Evolutionary conservation across 1,140 invertebrate genomes (phyloP), one percentile per base, ranked within the genome.

Genomic region (Hetaerina americana): DNA sequence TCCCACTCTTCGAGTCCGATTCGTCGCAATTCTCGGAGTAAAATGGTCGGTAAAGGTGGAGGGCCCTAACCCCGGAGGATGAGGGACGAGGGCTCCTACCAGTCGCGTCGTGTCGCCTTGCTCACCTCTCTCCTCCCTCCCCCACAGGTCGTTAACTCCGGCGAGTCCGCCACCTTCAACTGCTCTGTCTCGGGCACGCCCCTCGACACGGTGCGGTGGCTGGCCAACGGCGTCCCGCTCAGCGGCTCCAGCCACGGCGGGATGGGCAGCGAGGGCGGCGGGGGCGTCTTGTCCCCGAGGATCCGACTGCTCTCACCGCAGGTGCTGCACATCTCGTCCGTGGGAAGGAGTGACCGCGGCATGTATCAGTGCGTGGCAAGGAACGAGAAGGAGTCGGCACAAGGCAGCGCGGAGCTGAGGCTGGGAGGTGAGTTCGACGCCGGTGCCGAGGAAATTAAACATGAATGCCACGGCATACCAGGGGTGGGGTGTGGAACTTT

Each of bases 181-280:
- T 97, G 94, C 81, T 88, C 90, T 18, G 88, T 96, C 5, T 92
- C 92, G 28, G 92, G 95, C 78, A 83, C 88, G 71, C 92, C 93
- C 0, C 83, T 95, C 70, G 70, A 73, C 26, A 87, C 88, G 69
- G 90, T 94, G 74, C 81, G 83, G 57, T 94, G 92, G 92, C 85
- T 87, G 67, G 90, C 91, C 76, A 87, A 92, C 75, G 77, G 77
- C 8, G 77, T 77, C 40, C 73, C 78, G 25, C 75, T 78, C 67
- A 87, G 85, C 77, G 81, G 80, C 73, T 81, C 76, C 80, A 77
- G 83, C 75, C 3, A 3, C 15, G 79, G 82, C 70, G 71, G 75
- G n/a, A 76, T 78, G 25, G 87, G 85, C 77, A 81, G 80, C 73
- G 81, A 76, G 80, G 77, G 83, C 75, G 10, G 3, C 15, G 79